Percentiles rank a stretch among this genome's conserved stretches.
phyloP scores from a whole-genome alignment of 2,113 vertebrate genomes.

The Neogale vison region DNA sequence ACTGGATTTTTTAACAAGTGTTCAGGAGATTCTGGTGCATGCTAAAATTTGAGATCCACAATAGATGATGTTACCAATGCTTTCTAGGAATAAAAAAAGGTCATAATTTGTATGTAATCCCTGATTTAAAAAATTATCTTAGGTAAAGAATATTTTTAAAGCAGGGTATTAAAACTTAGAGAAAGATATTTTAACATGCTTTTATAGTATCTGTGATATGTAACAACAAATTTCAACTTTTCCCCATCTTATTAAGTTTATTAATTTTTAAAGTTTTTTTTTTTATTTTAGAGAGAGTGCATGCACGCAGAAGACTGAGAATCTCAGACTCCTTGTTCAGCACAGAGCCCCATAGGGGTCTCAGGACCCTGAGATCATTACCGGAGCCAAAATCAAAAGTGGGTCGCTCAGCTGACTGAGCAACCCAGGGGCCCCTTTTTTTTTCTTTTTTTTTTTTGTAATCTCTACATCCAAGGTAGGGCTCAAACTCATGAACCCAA shows the following conservation, averaged over 20 bases:
- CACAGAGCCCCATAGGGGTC: neutral
- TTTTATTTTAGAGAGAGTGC: neutral
- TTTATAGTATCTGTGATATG: neutral
- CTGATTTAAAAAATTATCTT: neutral
- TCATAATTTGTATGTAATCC: neutral
- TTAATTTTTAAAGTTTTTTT: neutral
- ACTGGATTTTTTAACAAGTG: neutral
- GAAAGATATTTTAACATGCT: neutral
- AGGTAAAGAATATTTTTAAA: constrained; percentile 8
- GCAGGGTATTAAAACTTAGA: neutral
- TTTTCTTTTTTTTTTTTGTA: neutral
- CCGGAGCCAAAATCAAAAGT: neutral
- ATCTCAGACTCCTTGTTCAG: neutral
- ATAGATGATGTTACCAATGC: neutral
- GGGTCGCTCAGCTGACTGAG: neutral
- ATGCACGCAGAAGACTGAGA: neutral
- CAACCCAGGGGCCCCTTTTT: neutral
- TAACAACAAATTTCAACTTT: neutral
- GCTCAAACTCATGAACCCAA: neutral
- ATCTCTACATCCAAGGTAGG: neutral
- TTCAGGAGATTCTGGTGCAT: neutral
- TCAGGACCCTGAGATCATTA: neutral
- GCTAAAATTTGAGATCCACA: constrained; percentile 5
- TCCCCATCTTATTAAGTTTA: neutral
- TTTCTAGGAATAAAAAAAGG: neutral